These are phyloP conservation scores for Pilophorus perplexus DNA, from an alignment of 2,888 invertebrate genomes.

Conservation along the genomic window DNA sequence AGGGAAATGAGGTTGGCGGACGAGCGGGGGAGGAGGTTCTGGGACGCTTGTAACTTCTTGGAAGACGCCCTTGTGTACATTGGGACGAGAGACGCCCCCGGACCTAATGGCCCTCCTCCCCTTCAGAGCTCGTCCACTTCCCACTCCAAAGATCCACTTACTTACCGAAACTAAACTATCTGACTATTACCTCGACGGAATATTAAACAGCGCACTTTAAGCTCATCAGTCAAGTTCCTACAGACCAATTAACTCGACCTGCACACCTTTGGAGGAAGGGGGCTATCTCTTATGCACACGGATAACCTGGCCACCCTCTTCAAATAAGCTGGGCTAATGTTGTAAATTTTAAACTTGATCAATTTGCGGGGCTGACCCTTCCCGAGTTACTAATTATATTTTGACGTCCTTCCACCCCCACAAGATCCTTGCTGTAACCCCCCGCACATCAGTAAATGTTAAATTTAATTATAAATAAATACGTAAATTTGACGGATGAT, in stretches of 20 bases:
- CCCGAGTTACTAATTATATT: slow-evolving; percentile 15
- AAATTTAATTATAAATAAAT: too few relatives aligned
- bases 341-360: slow-evolving; percentile 23
- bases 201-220: slow-evolving; percentile 32
- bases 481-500: too few relatives aligned
- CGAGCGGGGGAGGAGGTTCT: not conserved
- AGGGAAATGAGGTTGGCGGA: not conserved
- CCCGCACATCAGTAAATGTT: too few relatives aligned
- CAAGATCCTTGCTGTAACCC: too few relatives aligned
- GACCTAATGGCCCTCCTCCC: slow-evolving; percentile 18
- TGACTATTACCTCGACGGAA: slow-evolving; percentile 6
- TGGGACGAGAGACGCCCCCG: not conserved
- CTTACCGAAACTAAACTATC: slow-evolving; percentile 31
- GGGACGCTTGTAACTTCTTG: too few relatives aligned
- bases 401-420: too few relatives aligned
- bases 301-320: slow-evolving; percentile 10
- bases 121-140: too few relatives aligned
- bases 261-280: too few relatives aligned
- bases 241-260: slow-evolving; percentile 34
- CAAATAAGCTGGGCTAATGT: slow-evolving; percentile 17
- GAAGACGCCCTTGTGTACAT: too few relatives aligned
- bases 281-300: too few relatives aligned
- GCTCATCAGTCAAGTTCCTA: slow-evolving; percentile 32
- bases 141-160: too few relatives aligned
- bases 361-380: slow-evolving; percentile 10